These are phyloP conservation scores for Shargacucullia verbasci DNA, from an alignment of 2,888 invertebrate species.

Conservation along the genomic window DNA sequence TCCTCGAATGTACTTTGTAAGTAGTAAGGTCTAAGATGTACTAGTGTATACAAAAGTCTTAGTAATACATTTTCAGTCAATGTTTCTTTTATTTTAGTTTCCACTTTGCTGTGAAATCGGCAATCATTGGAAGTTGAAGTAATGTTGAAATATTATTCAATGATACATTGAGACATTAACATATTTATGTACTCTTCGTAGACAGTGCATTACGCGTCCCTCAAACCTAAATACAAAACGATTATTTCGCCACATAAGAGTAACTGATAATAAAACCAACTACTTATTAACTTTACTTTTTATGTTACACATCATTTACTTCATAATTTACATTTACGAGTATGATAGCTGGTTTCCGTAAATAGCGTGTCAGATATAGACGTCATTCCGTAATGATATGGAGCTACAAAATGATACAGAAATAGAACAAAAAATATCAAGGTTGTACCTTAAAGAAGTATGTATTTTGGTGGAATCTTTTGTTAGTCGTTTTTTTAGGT, in stretches of 20 bases:
- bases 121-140: no score
- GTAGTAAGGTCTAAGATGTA: constrained; percentile 61
- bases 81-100: background rate
- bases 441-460: constrained; percentile 24
- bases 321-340: no score
- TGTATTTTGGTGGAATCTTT: constrained; percentile 11
- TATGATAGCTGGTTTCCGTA: constrained; percentile 19
- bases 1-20: constrained; percentile 64
- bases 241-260: no score
- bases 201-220: no score
- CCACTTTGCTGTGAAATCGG: no score
- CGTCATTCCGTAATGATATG: constrained; percentile 23
- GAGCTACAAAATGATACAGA: constrained; percentile 15
- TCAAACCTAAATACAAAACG: no score
- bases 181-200: no score
- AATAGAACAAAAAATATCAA: constrained; percentile 25
- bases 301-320: no score
- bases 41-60: constrained; percentile 34
- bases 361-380: constrained; percentile 29
- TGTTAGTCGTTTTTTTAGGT: constrained; percentile 7
- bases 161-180: no score
- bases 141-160: no score
- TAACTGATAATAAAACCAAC: no score
- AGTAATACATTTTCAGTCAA: background rate
- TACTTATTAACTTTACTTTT: no score